Conservation (phyloP, 1,140 invertebrate genomes). For the Calephelis nemesis region DNA sequence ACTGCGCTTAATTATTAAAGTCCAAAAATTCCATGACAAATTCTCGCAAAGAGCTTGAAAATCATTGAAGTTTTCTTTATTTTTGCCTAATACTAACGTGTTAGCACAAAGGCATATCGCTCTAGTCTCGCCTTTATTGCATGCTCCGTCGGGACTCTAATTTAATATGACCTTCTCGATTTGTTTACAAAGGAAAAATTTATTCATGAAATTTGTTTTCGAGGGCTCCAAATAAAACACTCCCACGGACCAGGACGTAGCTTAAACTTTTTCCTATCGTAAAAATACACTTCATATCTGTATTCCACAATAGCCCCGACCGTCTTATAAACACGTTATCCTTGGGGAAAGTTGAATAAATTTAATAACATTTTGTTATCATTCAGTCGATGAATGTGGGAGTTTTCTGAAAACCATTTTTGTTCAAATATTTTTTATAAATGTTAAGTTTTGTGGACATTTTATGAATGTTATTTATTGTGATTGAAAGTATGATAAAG, state of each 20-base stretch:
- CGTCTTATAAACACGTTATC: constrained; percentile 6
- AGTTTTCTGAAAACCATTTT: neutral
- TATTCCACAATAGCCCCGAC: constrained; percentile 13
- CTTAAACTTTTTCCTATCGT: constrained; percentile 40
- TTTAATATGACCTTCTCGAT: constrained; percentile 68
- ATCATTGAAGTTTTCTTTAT: neutral
- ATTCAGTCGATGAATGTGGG: neutral
- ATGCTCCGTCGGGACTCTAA: constrained; percentile 50
- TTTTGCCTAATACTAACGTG: neutral
- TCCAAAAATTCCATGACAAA: neutral
- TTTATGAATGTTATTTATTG: too few relatives aligned
- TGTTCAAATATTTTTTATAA: too few relatives aligned
- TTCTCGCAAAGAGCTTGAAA: neutral
- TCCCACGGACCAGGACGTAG: constrained; percentile 50
- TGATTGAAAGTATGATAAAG: too few relatives aligned
- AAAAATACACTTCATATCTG: constrained; percentile 35
- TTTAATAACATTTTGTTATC: constrained; percentile 17
- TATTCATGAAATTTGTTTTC: constrained; percentile 75
- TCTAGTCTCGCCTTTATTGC: constrained; percentile 39
- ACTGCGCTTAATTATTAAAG: too few relatives aligned
- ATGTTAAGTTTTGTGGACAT: too few relatives aligned
- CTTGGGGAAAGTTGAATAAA: constrained; percentile 3
- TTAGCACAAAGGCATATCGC: constrained; percentile 1
- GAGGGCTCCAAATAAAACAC: constrained; percentile 55
- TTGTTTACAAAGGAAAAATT: constrained; percentile 76